These are phyloP conservation scores for Chaetops frenatus DNA, from an alignment of 2,113 vertebrate genomes.

Conservation along the genomic window DNA sequence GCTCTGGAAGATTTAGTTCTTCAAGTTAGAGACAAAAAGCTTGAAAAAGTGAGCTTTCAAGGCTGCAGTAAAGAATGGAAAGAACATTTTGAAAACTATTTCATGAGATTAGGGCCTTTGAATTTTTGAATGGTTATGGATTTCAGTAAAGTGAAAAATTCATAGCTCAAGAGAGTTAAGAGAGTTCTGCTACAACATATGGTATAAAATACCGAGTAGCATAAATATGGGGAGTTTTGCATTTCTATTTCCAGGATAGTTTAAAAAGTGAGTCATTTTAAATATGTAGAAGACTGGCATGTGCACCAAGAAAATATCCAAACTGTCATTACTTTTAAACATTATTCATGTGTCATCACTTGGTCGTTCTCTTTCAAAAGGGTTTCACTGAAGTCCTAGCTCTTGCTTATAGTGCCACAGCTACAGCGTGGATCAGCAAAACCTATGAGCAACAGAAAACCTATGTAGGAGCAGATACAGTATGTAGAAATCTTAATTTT, in stretches of 20 bases:
- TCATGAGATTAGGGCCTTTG: background rate
- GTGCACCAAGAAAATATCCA: background rate
- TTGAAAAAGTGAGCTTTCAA: background rate
- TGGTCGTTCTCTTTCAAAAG: background rate
- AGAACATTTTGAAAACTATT: background rate
- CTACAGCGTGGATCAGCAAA: background rate
- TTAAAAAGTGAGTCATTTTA: background rate
- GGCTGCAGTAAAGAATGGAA: background rate
- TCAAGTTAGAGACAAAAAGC: background rate
- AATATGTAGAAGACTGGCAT: background rate
- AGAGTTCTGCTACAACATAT: background rate
- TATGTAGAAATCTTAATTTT: background rate
- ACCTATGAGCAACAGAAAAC: background rate
- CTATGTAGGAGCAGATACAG: background rate
- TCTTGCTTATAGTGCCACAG: background rate
- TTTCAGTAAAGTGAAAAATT: background rate
- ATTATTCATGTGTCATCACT: background rate
- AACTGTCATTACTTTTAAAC: background rate
- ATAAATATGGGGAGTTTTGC: background rate
- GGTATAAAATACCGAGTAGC: fast-evolving
- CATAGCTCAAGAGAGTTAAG: background rate
- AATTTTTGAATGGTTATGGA: background rate
- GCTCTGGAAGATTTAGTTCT: background rate
- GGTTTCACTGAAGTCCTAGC: background rate
- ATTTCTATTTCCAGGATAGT: background rate